These are phyloP conservation scores for Toxostoma redivivum DNA, from an alignment of 2,113 vertebrate genomes.

Conservation along the genomic window DNA sequence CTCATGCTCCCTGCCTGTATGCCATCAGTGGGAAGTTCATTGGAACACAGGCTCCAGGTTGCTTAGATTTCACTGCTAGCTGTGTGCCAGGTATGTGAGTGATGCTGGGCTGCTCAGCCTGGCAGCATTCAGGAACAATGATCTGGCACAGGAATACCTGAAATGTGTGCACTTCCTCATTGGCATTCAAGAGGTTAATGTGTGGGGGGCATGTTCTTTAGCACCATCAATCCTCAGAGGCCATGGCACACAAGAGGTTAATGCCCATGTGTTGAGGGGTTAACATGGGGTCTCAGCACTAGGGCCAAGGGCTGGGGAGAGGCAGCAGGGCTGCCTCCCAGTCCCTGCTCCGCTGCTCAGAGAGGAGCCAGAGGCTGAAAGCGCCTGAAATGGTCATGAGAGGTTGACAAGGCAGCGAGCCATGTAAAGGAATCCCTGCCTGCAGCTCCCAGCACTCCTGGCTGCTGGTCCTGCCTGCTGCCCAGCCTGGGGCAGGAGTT, in stretches of 20 bases:
- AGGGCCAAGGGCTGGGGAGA: not conserved
- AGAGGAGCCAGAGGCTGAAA: not conserved
- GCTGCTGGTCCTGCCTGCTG: not conserved
- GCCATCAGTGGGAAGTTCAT: not conserved
- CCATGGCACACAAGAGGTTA: not conserved
- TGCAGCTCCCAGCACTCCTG: not conserved
- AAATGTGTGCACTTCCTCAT: not conserved
- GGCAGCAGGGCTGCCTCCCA: not conserved
- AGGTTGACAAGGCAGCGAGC: not conserved
- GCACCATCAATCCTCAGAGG: not conserved
- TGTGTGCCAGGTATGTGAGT: fast-evolving
- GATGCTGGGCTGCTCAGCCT: not conserved
- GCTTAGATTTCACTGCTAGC: not conserved
- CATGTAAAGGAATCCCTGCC: conserved; percentile 20
- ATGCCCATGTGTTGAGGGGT: fast-evolving
- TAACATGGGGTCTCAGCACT: not conserved
- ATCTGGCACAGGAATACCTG: not conserved
- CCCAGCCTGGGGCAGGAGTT: not conserved
- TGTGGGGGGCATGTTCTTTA: not conserved
- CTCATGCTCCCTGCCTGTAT: not conserved
- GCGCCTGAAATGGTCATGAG: conserved; percentile 52
- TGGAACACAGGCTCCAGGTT: not conserved
- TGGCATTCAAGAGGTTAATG: not conserved
- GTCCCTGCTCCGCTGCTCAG: not conserved
- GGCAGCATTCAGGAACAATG: not conserved